Percentiles rank a stretch among this genome's conserved stretches.
Conservation (phyloP, 2,888 invertebrate genomes). For the Amorpha juglandis region DNA sequence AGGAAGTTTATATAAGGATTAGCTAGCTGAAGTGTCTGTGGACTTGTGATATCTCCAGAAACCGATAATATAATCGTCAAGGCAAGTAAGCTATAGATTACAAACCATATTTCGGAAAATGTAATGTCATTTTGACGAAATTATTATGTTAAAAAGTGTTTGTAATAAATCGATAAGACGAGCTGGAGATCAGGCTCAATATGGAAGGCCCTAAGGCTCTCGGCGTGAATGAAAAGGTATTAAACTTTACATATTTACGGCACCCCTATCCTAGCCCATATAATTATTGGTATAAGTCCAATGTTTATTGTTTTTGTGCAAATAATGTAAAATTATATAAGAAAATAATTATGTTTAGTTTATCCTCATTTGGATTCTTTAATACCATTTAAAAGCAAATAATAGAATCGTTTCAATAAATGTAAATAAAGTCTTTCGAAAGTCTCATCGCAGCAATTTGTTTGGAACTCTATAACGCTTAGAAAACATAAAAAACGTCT, state of each 20-base stretch:
- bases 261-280: too few relatives aligned
- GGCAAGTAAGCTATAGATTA: neutral
- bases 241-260: too few relatives aligned
- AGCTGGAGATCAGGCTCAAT: too few relatives aligned
- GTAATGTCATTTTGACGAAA: neutral
- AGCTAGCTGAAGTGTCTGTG: neutral
- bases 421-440: neutral
- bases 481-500: slow-evolving; percentile 36
- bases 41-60: neutral
- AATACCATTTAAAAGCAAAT: neutral
- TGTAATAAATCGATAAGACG: too few relatives aligned
- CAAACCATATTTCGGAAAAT: neutral
- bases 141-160: too few relatives aligned
- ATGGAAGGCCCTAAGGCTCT: too few relatives aligned
- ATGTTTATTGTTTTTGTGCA: too few relatives aligned
- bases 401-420: neutral
- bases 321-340: too few relatives aligned
- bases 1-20: neutral
- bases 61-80: neutral
- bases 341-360: too few relatives aligned
- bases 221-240: too few relatives aligned
- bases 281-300: too few relatives aligned
- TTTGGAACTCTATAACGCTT: slow-evolving; percentile 19
- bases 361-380: neutral
- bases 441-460: neutral